Evolutionary conservation across 2,113 vertebrate genomes (phyloP), one percentile per base, ranked within the genome.

Genomic region (Callipepla californica): DNA sequence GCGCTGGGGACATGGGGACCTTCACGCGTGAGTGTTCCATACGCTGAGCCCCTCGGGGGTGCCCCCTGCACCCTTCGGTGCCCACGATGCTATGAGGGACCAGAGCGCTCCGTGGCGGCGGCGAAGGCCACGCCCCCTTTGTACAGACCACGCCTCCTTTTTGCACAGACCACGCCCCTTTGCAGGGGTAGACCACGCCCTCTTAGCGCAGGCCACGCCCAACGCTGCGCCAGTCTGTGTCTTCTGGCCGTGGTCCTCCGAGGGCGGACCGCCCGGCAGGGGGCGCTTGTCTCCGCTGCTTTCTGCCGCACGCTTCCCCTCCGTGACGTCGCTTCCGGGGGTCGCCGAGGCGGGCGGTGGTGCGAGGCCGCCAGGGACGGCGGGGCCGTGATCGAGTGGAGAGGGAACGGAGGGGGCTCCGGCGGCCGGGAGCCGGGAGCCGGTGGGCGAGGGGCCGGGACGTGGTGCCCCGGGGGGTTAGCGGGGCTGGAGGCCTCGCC

Each of bases 151-250:
- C 55, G 30, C 30, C 55, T 17, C 18, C 34, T 18, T 20, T 20
- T 4, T 5, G 17, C 10, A 17, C 18, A 32, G 6, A 11, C 55
- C 55, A 57, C 55, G 30, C 30, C 55, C 30, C 18, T 7, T 13
- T 3, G 17, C 3, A 0, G 5, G 0, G 4, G 0, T 0, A 13
- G 5, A 0, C 36, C 67, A 3, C 63, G 63, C 70, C 66, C 32
- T 25, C 50, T 25, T 4, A 2, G 26, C 1, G 1, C 0, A 21
- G 53, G 0, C 11, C 40, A 17, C 63, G 78, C 63, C 53, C 53
- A 30, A 16, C 7, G 16, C 53, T 11, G 53, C 26, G 17, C 28
- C 28, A 32, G 17, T 5, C 25, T 2, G 14, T 4, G 14, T 5
- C 26, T 21, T 53, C 51, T 9, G 51, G 25, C 7, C 1, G 4